A percentile compares a stretch with the other conserved stretches of the same genome.
phyloP scores from a whole-genome alignment of 2,888 invertebrate genomes.

The Lydus trimaculatus region DNA sequence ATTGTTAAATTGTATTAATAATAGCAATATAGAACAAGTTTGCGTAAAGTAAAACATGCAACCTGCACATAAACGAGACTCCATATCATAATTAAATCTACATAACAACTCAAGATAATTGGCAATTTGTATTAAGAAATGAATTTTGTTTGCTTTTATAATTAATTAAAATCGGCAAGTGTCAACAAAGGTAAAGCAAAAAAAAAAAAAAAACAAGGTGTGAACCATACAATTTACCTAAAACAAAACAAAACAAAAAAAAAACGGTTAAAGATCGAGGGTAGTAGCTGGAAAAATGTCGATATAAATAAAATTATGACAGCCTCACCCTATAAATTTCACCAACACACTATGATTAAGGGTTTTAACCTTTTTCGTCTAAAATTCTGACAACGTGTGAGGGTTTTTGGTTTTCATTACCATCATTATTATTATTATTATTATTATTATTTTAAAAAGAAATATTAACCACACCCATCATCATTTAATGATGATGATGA shows the following conservation, averaged over 20 bases:
- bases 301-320: conserved; percentile 50
- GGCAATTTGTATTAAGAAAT: neutral
- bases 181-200: neutral
- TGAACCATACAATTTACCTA: neutral
- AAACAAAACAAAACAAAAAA: too few relatives aligned
- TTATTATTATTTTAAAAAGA: neutral
- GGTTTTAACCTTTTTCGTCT: conserved; percentile 42
- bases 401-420: conserved; percentile 21
- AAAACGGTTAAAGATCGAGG: conserved; percentile 2
- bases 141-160: conserved; percentile 1
- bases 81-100: conserved; percentile 8
- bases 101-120: neutral
- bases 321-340: conserved; percentile 50
- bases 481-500: neutral
- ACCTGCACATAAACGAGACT: neutral
- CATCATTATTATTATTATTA: neutral
- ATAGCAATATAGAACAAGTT: neutral
- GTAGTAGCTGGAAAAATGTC: conserved; percentile 40
- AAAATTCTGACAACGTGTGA: conserved; percentile 40
- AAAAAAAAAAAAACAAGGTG: neutral
- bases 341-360: conserved; percentile 49
- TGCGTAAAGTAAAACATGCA: neutral
- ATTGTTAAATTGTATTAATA: neutral
- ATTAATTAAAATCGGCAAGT: conserved; percentile 2
- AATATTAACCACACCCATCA: conserved; percentile 10